A percentile compares a stretch with the other conserved stretches of the same genome.
Conservation (phyloP, 1,140 invertebrate genomes). For the Drosophila gunungcola region DNA sequence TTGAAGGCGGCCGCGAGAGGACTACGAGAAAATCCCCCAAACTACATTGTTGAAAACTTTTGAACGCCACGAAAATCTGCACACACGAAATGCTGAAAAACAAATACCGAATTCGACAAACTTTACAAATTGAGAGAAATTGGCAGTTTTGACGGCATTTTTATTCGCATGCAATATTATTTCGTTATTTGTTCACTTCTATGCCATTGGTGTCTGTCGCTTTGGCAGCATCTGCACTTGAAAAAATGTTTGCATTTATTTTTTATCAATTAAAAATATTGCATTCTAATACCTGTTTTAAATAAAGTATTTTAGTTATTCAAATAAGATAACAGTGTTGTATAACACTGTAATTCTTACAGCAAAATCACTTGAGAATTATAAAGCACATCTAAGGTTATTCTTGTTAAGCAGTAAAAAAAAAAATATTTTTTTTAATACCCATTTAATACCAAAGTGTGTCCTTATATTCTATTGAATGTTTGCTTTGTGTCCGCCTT, state of each 20-base stretch:
- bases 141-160: conserved; percentile 46
- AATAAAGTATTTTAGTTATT: too few species aligned
- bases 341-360: too few species aligned
- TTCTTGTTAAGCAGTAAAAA: too few species aligned
- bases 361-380: not conserved
- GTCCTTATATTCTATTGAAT: not conserved
- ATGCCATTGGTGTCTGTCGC: conserved; percentile 6
- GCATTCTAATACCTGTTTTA: too few species aligned
- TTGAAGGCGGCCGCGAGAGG: conserved; percentile 9
- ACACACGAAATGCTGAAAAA: conserved; percentile 10
- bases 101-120: conserved; percentile 23
- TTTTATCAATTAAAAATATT: not conserved
- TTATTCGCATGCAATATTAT: conserved; percentile 50
- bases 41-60: conserved; percentile 34
- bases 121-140: conserved; percentile 52
- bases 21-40: conserved; percentile 3
- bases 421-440: too few species aligned
- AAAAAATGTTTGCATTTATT: not conserved
- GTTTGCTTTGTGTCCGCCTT: conserved; percentile 1
- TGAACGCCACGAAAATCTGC: conserved; percentile 21
- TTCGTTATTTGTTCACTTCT: conserved; percentile 35
- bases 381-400: too few species aligned
- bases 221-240: conserved; percentile 14
- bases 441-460: not conserved
- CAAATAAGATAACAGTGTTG: too few species aligned